A percentile compares a stretch with the other conserved stretches of the same genome.
phyloP scores from a whole-genome alignment of 2,113 vertebrate genomes.

The Phalacrocorax pelagicus region DNA sequence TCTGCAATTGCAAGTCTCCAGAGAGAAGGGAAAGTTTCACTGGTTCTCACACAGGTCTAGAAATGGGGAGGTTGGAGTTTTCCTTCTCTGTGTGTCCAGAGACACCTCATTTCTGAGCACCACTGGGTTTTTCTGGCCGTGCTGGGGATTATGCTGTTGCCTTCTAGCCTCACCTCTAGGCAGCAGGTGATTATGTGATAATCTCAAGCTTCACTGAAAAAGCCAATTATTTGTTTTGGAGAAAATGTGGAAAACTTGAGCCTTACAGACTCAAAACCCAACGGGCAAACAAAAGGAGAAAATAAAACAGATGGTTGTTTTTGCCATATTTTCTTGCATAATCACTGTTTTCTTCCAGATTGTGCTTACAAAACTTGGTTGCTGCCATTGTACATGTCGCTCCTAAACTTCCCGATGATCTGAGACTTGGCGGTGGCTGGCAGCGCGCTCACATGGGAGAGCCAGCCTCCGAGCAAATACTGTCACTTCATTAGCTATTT shows the following conservation, averaged over 20 bases:
- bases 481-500: slow-evolving; percentile 36
- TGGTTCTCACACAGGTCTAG: not conserved
- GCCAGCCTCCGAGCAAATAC: not conserved
- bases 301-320: not conserved
- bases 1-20: not conserved
- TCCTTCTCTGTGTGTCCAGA: not conserved
- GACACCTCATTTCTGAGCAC: slow-evolving; percentile 6
- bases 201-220: not conserved
- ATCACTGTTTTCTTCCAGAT: not conserved
- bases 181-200: slow-evolving; percentile 13
- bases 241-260: not conserved
- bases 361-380: not conserved
- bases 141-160: not conserved
- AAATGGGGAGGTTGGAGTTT: not conserved
- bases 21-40: not conserved
- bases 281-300: not conserved
- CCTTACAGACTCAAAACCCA: not conserved
- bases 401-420: not conserved
- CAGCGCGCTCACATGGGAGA: rapidly evolving
- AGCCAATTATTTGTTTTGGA: not conserved
- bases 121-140: not conserved
- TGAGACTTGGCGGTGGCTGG: not conserved
- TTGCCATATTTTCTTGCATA: slow-evolving; percentile 3
- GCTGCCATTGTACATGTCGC: rapidly evolving
- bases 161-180: not conserved